Conservation (phyloP, 2,113 vertebrate genomes). For the Himantopus leucocephalus region DNA sequence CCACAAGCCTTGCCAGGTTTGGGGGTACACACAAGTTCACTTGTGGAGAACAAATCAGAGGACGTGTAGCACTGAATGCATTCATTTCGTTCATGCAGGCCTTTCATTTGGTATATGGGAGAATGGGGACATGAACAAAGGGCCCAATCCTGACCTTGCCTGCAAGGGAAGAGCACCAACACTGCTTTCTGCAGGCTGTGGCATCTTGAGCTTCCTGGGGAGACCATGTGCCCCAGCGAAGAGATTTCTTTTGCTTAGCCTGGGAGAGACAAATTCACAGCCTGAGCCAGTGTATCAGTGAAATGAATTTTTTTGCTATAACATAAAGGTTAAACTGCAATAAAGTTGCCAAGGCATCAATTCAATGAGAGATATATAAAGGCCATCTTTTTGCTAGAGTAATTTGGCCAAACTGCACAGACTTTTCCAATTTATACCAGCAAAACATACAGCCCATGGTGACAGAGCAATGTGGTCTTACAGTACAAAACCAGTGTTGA, state of each 20-base stretch:
- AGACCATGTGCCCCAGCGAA: neutral
- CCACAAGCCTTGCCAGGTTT: neutral
- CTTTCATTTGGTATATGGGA: neutral
- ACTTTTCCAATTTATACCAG: neutral
- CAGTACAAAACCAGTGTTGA: neutral
- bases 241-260: neutral
- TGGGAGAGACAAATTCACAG: neutral
- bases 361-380: neutral
- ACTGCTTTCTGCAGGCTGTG: neutral
- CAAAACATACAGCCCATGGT: neutral
- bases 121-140: neutral
- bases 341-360: neutral
- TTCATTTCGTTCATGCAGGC: neutral
- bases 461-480: neutral
- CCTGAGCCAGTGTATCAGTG: neutral
- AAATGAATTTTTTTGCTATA: constrained; percentile 20
- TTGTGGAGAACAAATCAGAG: neutral
- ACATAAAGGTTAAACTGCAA: constrained; percentile 46
- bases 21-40: neutral
- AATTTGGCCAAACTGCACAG: neutral
- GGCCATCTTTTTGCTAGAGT: neutral
- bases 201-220: neutral
- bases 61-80: neutral
- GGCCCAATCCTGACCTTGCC: neutral
- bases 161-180: neutral